Base-by-base conservation (phyloP, 2,888 invertebrate genomes). In the Nomada fabriciana region DNA sequence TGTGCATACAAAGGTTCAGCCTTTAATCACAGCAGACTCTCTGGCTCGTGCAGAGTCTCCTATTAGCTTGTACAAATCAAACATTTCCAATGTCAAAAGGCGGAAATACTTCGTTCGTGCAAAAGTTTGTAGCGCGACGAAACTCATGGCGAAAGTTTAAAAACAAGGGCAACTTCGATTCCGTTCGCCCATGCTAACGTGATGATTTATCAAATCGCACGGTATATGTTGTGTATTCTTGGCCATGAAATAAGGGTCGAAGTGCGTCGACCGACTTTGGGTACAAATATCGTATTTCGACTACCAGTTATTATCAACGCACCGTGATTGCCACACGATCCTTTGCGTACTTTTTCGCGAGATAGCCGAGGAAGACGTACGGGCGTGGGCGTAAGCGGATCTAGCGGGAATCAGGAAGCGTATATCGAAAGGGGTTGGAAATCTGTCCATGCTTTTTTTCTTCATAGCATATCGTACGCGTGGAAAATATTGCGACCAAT, bases 1-100 rank as follows among this genome's bases (percentile, higher is more conserved):
- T n/a, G 13, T 47, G 47, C 10, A 2, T 47, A n/a, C 43, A 60
- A 29, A 50, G 29, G 47, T n/a, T 1, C 59, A n/a, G 11, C 7
- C 47, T 59, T 43, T 60, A 70, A 70, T 70, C 59, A 60, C 15
- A 29, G 59, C 13, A n/a, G 59, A 59, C 52, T 15, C 25, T 4
- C 20, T 43, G 25, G n/a, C 13, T 53, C 68, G 42, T n/a, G 57
- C 25, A n/a, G 43, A 20, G 25, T n/a, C 43, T 47, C 43, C 13
- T 5, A 15, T 47, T 47, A 11, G 2, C 9, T 11, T n/a, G 20
- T n/a, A 50, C 50, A 25, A 50, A 47, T 69, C 25, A 25, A 13
- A n/a, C 23, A 25, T 18, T 42, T 10, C 9, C 10, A 42, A 68
- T 67, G 7, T 29, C 7, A 29, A 10, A 10, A 47, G 47, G 3